Evolutionary conservation across 2,113 vertebrate genomes (phyloP), one percentile per base, ranked within the genome.

Genomic region (Tricholaema leucomelas): DNA sequence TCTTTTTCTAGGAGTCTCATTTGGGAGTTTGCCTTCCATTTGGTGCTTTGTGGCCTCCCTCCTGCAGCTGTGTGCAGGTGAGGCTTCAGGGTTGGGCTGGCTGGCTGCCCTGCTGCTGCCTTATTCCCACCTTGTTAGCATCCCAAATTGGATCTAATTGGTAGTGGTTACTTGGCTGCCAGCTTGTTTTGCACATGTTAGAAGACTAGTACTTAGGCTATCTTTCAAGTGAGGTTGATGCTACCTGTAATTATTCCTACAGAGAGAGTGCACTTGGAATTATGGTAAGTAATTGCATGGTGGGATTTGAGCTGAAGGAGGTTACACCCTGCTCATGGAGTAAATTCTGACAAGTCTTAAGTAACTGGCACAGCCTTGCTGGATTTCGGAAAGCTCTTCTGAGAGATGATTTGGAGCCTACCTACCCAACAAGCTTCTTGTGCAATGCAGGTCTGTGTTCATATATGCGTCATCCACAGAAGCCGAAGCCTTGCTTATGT

Each of bases 51-150:
- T 4, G 42, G 44, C 36, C 21, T 81, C 44, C 31, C 33, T 59
- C 52, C 31, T 9, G 23, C 24, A 13, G 38, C 23, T 48, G 0
- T 17, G 38, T 38, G 33, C 27, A 30, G 33, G 24, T 0, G 2
- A 56, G 33, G 30, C 40, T 71, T 58, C 21, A 4, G 4, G 50
- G 40, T 12, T 50, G 35, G 31, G 35, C 13, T 64, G 48, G 38
- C 40, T 1, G 3, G 9, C 18, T 44, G 58, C 59, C 42, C 58
- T 64, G 21, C 67, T 54, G 67, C 48, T 85, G 23, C 48, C 23
- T 24, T 66, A 21, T 16, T 64, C 8, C 4, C 35, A n/a, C 15
- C 44, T 72, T 30, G 44, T 42, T 63, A n/a, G 21, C 25, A 24
- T 56, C 61, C 35, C 31, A 50, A 50, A 36, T 15, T 35, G 44